phyloP scores from a whole-genome alignment of 2,888 invertebrate species.

The Orthosia cruda region DNA sequence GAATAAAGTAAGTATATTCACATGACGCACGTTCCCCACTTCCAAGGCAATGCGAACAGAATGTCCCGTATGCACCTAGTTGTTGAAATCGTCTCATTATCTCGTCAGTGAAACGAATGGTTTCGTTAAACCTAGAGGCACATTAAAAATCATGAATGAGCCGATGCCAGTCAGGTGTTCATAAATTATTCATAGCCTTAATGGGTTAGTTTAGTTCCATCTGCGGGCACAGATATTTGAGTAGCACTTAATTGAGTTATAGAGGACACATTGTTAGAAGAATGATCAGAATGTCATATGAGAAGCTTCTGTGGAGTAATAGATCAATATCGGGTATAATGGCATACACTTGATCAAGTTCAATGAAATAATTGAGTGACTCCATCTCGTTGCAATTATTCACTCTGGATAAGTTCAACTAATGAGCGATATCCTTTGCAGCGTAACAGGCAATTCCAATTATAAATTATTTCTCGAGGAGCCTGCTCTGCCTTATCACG shows the following conservation, averaged over 20 bases:
- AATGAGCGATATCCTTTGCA: slow-evolving; percentile 72
- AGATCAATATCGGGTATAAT: slow-evolving; percentile 54
- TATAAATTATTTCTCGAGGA: slow-evolving; percentile 47
- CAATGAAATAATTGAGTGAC: slow-evolving; percentile 64
- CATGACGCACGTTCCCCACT: slow-evolving; percentile 18
- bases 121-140: slow-evolving; percentile 58
- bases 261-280: slow-evolving; percentile 15
- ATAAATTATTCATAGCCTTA: slow-evolving; percentile 69
- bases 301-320: slow-evolving; percentile 25
- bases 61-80: slow-evolving; percentile 10
- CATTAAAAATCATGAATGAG: slow-evolving; percentile 64
- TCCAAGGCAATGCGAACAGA: slow-evolving; percentile 18
- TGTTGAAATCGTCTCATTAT: slow-evolving; percentile 26
- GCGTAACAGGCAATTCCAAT: slow-evolving; percentile 56
- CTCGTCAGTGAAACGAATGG: slow-evolving; percentile 36
- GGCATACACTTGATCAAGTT: slow-evolving; percentile 50
- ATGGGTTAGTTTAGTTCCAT: slow-evolving; percentile 51
- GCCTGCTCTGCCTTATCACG: slow-evolving; percentile 39
- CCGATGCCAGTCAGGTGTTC: slow-evolving; percentile 55
- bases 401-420: slow-evolving; percentile 65
- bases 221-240: slow-evolving; percentile 25
- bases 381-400: slow-evolving; percentile 66
- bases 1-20: slow-evolving; percentile 87
- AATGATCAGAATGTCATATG: slow-evolving; percentile 16
- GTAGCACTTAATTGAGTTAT: slow-evolving; percentile 17